Base-by-base conservation (phyloP, 2,113 vertebrate genomes). In the Montifringilla adamsi region DNA sequence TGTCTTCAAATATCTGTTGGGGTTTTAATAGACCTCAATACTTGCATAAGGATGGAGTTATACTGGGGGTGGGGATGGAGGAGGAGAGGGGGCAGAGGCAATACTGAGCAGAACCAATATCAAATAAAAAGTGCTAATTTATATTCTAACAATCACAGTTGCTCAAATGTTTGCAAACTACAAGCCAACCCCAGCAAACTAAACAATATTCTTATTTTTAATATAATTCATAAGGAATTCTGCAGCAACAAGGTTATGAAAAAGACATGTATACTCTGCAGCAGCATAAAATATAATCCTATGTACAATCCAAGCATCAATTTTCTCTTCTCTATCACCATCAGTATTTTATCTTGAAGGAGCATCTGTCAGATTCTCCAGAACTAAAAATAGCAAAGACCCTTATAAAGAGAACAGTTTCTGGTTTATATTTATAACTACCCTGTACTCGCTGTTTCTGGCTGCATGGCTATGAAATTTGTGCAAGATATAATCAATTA, bases 341-440 rank as follows among this genome's bases (percentile, higher is more conserved):
- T 84, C 68, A 74, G 74, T 68, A 90, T 95, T 96, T 62, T 76
- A 90, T 95, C 94, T 83, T 43, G 11, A 95, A 97, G 92, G 73
- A 97, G 97, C 97, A 96, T 88, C 97, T 97, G 96, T 87, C 73
- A 90, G 91, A 88, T 82, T 95, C 92, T 87, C 90, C 94, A 31
- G 94, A 92, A 87, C 94, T 97, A 97, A 98, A 97, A 97, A 97
- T 85, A 97, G 95, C 95, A 87, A 91, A 97, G 95, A 90, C 89
- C 91, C 95, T 35, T 96, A 96, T 93, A 95, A 93, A 93, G 78
- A 82, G 87, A 90, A 92, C 82, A 92, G 91, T 81, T 92, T 93
- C 95, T 95, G 53, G 89, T 96, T 96, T 87, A 93, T 92, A 95
- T 96, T 95, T 97, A 66, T 70, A 96, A 96, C 97, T 76, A 72